phyloP scores from a whole-genome alignment of 2,113 vertebrate genomes.

The Alethe diademata region DNA sequence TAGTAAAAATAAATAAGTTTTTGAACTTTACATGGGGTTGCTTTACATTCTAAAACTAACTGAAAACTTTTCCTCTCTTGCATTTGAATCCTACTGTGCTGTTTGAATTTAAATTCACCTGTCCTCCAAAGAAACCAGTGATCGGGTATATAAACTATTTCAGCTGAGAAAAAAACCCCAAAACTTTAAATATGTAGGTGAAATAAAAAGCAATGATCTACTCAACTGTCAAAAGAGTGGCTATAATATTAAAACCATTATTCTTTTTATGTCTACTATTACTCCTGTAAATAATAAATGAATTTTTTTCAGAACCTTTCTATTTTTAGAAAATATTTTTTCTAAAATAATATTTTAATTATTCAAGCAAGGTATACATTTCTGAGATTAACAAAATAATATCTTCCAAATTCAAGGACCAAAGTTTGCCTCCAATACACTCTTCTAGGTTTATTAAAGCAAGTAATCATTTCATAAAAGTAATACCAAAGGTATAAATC shows the following conservation, averaged over 20 bases:
- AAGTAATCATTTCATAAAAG: not conserved
- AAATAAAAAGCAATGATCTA: not conserved
- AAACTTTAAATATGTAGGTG: rapidly evolving
- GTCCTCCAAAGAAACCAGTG: not conserved
- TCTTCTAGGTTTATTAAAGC: not conserved
- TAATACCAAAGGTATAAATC: not conserved
- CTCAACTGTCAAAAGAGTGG: not conserved
- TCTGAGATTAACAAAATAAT: not conserved
- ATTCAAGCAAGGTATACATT: not conserved
- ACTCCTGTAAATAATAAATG: not conserved
- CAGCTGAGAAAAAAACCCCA: not conserved
- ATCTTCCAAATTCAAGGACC: not conserved
- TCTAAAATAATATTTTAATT: not conserved
- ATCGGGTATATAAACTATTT: rapidly evolving
- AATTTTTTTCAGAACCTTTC: not conserved
- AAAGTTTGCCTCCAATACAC: not conserved
- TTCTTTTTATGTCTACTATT: not conserved
- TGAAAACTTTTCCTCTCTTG: not conserved
- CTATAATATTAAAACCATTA: not conserved
- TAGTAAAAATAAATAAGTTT: not conserved
- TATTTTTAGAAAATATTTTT: not conserved
- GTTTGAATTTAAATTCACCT: not conserved
- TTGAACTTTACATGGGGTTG: not conserved
- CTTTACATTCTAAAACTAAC: not conserved
- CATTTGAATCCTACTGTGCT: not conserved